Conservation (phyloP, 2,888 invertebrate genomes). For the Philopedon plagiatum region DNA sequence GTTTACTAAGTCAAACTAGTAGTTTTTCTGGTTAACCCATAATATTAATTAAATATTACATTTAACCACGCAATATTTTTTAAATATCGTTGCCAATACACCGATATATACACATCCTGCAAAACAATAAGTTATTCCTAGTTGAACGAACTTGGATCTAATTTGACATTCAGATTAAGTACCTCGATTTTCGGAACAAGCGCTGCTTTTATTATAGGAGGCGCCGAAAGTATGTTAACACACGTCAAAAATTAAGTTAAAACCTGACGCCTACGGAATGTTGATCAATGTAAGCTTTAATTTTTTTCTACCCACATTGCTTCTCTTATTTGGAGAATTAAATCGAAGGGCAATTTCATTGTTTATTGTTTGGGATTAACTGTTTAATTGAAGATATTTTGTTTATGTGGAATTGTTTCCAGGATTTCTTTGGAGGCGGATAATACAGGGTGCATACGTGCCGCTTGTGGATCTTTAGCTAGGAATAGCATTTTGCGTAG, state of each 20-base stretch:
- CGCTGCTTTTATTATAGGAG: conserved; percentile 7
- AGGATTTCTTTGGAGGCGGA: no score
- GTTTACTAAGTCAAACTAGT: no score
- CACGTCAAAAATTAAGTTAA: conserved; percentile 17
- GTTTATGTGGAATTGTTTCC: no score
- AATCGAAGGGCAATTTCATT: background rate
- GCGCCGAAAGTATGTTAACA: conserved; percentile 24
- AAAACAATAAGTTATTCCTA: conserved; percentile 9
- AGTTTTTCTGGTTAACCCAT: no score
- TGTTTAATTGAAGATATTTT: background rate
- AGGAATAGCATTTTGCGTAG: no score
- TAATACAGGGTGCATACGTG: no score
- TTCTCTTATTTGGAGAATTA: background rate
- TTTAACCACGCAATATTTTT: background rate
- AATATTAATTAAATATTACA: background rate
- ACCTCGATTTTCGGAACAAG: conserved; percentile 6
- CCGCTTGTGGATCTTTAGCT: no score
- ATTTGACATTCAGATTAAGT: conserved; percentile 17
- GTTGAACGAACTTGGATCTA: conserved; percentile 10
- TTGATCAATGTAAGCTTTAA: no score
- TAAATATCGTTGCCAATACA: background rate
- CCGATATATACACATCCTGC: background rate
- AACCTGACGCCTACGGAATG: background rate
- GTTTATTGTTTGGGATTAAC: background rate
- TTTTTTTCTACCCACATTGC: conserved; percentile 2